Evolutionary conservation across 2,888 invertebrate species (phyloP).

Genomic region (Cotesia congregata): DNA sequence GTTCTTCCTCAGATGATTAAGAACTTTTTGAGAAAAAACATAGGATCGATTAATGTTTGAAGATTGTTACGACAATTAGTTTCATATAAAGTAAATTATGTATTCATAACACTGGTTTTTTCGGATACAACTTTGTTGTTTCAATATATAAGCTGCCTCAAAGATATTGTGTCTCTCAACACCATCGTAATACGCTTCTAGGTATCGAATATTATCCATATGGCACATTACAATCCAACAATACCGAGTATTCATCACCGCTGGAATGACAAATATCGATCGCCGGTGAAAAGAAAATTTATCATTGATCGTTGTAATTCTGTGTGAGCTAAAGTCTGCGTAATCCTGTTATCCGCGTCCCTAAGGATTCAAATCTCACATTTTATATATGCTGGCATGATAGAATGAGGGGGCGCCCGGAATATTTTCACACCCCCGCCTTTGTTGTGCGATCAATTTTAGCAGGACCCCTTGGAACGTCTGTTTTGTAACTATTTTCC

Average conservation of each 20-base stretch:
- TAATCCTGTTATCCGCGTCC: constrained; percentile 51
- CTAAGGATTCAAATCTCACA: constrained; percentile 43
- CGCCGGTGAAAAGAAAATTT: neutral
- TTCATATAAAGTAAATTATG: too few species aligned
- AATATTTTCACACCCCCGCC: constrained; percentile 61
- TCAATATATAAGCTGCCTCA: neutral
- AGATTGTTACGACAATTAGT: too few species aligned
- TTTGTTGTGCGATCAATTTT: constrained; percentile 40
- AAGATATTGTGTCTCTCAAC: neutral
- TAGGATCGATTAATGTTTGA: too few species aligned
- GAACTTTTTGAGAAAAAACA: too few species aligned
- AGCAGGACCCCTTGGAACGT: constrained; percentile 44
- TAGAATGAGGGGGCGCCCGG: constrained; percentile 41
- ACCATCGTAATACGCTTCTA: neutral
- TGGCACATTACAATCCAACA: constrained; percentile 13
- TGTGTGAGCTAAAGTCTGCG: constrained; percentile 31
- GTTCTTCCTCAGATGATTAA: too few species aligned
- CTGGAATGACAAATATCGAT: constrained; percentile 27
- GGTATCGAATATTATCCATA: constrained; percentile 4
- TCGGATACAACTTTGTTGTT: too few species aligned
- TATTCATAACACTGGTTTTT: too few species aligned
- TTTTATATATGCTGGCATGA: constrained; percentile 26
- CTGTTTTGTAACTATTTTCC: constrained; percentile 66
- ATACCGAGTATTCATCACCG: constrained; percentile 16
- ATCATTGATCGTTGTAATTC: neutral